Percentiles rank a stretch among this genome's conserved stretches.
Conservation (phyloP, 2,113 vertebrate species). For the Aix galericulata region DNA sequence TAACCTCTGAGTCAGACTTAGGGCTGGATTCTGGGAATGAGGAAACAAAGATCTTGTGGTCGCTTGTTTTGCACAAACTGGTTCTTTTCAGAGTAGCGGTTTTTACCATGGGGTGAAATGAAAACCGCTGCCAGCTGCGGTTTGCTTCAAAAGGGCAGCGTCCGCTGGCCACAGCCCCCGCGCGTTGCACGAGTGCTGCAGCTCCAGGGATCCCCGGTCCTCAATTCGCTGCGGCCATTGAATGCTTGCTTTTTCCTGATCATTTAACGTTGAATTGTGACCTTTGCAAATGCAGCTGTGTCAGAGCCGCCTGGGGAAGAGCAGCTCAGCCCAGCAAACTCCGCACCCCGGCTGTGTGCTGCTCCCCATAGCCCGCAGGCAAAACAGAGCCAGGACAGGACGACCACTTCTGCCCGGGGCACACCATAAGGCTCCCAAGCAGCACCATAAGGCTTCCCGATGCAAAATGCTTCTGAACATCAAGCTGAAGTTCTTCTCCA, state of each 20-base stretch:
- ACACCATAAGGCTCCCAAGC: not conserved
- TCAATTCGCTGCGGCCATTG: not conserved
- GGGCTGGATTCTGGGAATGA: not conserved
- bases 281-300: not conserved
- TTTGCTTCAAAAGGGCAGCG: not conserved
- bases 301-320: fast-evolving
- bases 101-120: not conserved
- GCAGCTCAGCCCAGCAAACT: not conserved
- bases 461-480: not conserved
- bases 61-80: not conserved
- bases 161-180: not conserved
- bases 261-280: not conserved
- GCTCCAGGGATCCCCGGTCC: not conserved
- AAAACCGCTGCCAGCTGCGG: not conserved
- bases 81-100: not conserved
- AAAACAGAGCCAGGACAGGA: not conserved
- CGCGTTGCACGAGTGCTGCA: fast-evolving
- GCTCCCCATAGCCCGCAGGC: not conserved
- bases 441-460: not conserved
- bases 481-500: not conserved
- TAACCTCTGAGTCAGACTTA: slow-evolving; percentile 8
- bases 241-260: not conserved
- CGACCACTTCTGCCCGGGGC: fast-evolving
- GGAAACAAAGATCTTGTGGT: not conserved
- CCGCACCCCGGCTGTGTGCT: not conserved